Percentiles rank a stretch among this genome's conserved stretches.
Conservation (phyloP, 2,113 vertebrate genomes). For the Sebastes schlegelii region DNA sequence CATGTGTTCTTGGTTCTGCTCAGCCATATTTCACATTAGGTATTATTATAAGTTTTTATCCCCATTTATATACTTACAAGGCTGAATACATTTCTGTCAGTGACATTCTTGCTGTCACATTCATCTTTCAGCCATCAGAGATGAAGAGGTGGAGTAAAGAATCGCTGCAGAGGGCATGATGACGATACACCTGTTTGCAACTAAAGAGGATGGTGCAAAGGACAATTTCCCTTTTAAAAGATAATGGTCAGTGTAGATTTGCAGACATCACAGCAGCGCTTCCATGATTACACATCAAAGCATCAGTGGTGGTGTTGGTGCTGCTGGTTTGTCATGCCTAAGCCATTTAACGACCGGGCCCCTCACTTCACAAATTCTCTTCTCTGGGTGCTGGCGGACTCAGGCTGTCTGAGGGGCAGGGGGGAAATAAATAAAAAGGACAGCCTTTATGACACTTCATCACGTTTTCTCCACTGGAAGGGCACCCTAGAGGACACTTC, state of each 20-base stretch:
- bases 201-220: neutral
- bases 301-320: neutral
- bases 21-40: neutral
- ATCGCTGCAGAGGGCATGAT: neutral
- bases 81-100: neutral
- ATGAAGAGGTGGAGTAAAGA: neutral
- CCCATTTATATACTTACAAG: neutral
- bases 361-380: neutral
- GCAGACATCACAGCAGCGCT: neutral
- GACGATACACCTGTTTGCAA: conserved; percentile 2
- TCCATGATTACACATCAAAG: neutral
- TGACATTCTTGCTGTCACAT: neutral
- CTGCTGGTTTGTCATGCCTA: neutral
- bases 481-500: too few species aligned
- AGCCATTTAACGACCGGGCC: neutral
- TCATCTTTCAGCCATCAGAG: conserved; percentile 3
- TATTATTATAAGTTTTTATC: neutral
- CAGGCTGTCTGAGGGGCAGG: too few species aligned
- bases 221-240: neutral
- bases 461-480: too few species aligned
- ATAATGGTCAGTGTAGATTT: neutral
- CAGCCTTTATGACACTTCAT: too few species aligned
- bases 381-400: neutral
- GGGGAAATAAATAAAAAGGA: too few species aligned
- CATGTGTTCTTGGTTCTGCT: neutral